These are phyloP conservation scores for Zophobas atratus DNA, from an alignment of 1,140 invertebrate genomes.

Conservation along the genomic window DNA sequence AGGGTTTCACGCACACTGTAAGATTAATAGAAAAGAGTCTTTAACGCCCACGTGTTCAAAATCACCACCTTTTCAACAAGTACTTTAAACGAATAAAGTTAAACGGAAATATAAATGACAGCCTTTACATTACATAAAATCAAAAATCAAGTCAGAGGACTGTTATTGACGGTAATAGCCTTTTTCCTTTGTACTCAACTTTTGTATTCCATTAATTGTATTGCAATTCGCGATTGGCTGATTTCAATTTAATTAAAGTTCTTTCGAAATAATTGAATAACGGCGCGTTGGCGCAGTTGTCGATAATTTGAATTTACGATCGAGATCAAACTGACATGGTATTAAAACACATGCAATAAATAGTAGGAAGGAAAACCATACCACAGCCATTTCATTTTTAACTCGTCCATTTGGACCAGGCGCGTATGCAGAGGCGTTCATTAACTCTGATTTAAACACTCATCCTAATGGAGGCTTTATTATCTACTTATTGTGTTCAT, in stretches of 20 bases:
- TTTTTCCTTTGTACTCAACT: conserved; percentile 25
- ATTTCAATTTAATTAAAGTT: conserved; percentile 38
- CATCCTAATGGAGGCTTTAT: conserved; percentile 41
- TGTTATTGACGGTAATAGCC: conserved; percentile 18
- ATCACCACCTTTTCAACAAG: no score
- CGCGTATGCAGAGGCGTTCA: conserved; percentile 35
- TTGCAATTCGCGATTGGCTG: conserved; percentile 37
- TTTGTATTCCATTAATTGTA: conserved; percentile 35
- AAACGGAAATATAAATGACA: not conserved
- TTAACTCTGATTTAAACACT: conserved; percentile 39
- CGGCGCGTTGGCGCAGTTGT: conserved; percentile 36
- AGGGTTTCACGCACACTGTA: no score
- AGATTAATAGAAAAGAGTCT: no score
- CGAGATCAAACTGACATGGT: conserved; percentile 34
- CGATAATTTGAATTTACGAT: conserved; percentile 41
- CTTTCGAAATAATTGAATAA: conserved; percentile 42
- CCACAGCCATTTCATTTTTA: conserved; percentile 23
- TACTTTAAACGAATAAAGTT: not conserved
- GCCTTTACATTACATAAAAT: not conserved
- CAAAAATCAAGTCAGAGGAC: not conserved
- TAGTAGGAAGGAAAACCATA: conserved; percentile 24
- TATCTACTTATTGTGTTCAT: conserved; percentile 42
- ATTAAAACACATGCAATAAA: conserved; percentile 35
- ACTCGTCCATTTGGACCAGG: conserved; percentile 21
- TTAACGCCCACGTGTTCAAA: no score